Evolutionary conservation across 2,797 vertebrate species (phyloP).

Genomic region (Acanthopagrus latus): DNA sequence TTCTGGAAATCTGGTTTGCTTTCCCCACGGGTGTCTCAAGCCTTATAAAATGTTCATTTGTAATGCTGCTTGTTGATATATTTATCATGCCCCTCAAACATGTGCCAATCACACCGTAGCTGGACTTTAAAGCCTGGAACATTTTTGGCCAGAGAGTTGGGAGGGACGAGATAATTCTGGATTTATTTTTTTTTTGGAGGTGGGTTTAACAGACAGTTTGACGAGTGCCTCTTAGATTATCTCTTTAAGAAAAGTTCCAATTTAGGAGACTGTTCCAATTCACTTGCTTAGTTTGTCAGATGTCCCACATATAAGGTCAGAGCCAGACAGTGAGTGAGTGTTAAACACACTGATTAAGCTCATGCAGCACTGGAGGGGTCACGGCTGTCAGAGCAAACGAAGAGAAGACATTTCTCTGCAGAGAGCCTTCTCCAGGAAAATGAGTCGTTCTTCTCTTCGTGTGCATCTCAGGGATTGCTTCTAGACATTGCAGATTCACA

Average conservation of each 20-base stretch:
- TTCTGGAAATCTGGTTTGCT: slow-evolving; percentile 26
- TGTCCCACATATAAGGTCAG: slow-evolving; percentile 46
- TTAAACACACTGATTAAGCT: slow-evolving; percentile 63
- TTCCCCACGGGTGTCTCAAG: not conserved
- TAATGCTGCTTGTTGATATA: slow-evolving; percentile 12
- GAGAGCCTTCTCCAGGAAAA: slow-evolving; percentile 20
- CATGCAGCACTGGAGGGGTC: slow-evolving; percentile 55
- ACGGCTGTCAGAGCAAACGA: slow-evolving; percentile 61
- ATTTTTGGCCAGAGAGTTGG: not conserved
- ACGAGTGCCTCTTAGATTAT: slow-evolving; percentile 13
- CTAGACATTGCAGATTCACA: not conserved
- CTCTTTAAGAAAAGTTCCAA: slow-evolving; percentile 19
- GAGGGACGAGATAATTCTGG: not conserved
- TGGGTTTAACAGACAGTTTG: slow-evolving; percentile 9
- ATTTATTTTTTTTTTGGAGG: slow-evolving; percentile 3
- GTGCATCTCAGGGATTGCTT: not conserved
- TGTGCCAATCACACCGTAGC: not conserved
- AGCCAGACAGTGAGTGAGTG: slow-evolving; percentile 41
- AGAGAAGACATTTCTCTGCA: slow-evolving; percentile 22
- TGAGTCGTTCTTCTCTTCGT: slow-evolving; percentile 4
- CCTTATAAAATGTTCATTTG: not conserved
- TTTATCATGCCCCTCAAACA: not conserved
- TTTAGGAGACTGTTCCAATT: slow-evolving; percentile 31
- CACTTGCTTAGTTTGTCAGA: slow-evolving; percentile 45
- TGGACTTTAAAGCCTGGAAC: not conserved